Conservation (phyloP, 2,113 vertebrate species). For the Paradisaea rubra region DNA sequence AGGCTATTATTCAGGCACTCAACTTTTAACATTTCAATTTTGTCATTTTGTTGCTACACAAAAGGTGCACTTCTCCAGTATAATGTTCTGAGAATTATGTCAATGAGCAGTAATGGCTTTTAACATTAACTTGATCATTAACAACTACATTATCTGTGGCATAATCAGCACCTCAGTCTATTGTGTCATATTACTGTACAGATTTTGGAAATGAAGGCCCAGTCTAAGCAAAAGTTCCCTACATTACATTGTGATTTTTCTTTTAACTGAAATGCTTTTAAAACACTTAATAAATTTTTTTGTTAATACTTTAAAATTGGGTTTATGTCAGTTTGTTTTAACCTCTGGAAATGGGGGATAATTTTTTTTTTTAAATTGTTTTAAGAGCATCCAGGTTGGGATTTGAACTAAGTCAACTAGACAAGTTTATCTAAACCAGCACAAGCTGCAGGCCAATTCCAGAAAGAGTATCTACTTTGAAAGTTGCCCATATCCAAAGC, state of each 20-base stretch:
- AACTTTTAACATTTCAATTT: conserved; percentile 82
- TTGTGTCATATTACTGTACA: conserved; percentile 60
- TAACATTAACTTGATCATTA: conserved; percentile 81
- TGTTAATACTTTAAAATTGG: neutral
- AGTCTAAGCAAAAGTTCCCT: neutral
- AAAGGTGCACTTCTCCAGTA: conserved; percentile 77
- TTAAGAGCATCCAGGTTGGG: neutral
- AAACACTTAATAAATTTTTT: neutral
- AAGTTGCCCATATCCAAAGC: neutral
- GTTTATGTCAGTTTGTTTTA: neutral
- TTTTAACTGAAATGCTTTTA: neutral
- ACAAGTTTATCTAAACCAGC: neutral
- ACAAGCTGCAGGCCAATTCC: neutral
- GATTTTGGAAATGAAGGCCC: conserved; percentile 56
- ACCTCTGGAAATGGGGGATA: neutral
- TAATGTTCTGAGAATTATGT: conserved; percentile 79
- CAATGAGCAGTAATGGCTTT: conserved; percentile 78
- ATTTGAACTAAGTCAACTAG: neutral
- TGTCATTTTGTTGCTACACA: conserved; percentile 79
- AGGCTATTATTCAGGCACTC: conserved; percentile 80
- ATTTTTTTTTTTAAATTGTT: neutral
- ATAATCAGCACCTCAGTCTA: conserved; percentile 74
- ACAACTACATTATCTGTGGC: conserved; percentile 75
- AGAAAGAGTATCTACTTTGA: conserved; percentile 5
- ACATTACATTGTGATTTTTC: neutral